A percentile compares a stretch with the other conserved stretches of the same genome.
phyloP scores from a whole-genome alignment of 2,113 vertebrate species.

The Proteles cristata region DNA sequence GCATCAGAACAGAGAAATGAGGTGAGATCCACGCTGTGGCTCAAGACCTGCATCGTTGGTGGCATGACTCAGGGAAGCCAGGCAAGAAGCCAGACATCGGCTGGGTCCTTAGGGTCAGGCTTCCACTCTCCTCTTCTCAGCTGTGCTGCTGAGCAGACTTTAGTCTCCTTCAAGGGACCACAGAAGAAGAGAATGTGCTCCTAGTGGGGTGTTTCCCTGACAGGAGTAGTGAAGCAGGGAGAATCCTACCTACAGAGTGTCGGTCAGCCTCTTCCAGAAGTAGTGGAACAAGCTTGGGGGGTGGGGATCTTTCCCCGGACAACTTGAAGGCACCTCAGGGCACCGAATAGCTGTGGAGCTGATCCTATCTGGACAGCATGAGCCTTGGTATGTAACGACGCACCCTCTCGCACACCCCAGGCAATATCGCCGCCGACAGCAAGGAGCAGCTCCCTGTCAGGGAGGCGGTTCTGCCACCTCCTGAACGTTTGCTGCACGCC shows the following conservation, averaged over 20 bases:
- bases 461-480: accelerated
- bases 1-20: neutral
- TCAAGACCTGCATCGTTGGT: neutral
- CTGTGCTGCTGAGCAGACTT: neutral
- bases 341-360: neutral
- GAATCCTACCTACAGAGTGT: neutral
- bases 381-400: neutral
- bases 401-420: accelerated
- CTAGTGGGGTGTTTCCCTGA: neutral
- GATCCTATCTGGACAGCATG: accelerated
- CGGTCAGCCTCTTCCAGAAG: neutral
- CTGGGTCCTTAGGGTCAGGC: neutral
- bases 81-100: too few relatives aligned
- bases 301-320: accelerated
- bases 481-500: neutral
- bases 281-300: neutral
- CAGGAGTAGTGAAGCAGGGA: neutral
- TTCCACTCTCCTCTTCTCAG: neutral
- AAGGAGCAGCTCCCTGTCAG: neutral
- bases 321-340: neutral
- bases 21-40: neutral
- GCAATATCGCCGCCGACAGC: accelerated
- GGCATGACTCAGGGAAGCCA: neutral
- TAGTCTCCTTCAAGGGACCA: neutral
- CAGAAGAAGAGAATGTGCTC: neutral